Percentiles rank a stretch among this genome's conserved stretches.
Evolutionary conservation across 2,113 vertebrate species (phyloP).

Genomic region (Crotalus horridus): DNA sequence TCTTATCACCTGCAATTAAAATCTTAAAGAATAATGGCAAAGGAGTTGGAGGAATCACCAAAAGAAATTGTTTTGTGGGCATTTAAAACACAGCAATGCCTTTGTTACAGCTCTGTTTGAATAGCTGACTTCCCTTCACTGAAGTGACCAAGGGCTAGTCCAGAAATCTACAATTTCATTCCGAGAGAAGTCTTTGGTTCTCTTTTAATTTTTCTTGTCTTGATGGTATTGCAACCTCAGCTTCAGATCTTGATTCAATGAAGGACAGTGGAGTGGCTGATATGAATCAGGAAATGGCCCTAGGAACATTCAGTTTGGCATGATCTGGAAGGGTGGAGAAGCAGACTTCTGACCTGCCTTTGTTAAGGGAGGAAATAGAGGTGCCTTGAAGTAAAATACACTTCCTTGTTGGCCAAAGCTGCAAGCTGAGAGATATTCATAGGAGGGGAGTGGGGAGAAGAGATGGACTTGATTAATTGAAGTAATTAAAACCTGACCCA

Average conservation of each 20-base stretch:
- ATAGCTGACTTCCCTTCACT: background rate
- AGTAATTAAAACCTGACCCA: background rate
- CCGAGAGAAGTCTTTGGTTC: background rate
- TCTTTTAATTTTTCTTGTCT: background rate
- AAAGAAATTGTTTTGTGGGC: background rate
- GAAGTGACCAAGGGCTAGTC: background rate
- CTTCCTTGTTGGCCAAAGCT: conserved; percentile 7
- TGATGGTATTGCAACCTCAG: background rate
- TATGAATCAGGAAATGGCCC: background rate
- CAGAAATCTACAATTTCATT: background rate
- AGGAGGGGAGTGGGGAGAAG: background rate
- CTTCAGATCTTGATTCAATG: background rate
- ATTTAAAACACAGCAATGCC: background rate
- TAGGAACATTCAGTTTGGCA: background rate
- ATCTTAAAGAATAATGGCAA: background rate
- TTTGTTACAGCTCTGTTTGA: background rate
- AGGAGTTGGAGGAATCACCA: background rate
- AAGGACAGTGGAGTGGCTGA: background rate
- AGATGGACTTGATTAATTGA: background rate
- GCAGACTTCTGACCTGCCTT: conserved; percentile 16
- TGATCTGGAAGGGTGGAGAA: conserved; percentile 23
- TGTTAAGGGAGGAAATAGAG: conserved; percentile 30
- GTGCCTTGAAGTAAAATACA: conserved; percentile 18
- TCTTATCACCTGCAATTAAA: background rate
- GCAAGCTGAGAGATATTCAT: background rate